These are phyloP conservation scores for Machaerirhynchus nigripectus DNA, from an alignment of 2,113 vertebrate species.

Conservation along the genomic window DNA sequence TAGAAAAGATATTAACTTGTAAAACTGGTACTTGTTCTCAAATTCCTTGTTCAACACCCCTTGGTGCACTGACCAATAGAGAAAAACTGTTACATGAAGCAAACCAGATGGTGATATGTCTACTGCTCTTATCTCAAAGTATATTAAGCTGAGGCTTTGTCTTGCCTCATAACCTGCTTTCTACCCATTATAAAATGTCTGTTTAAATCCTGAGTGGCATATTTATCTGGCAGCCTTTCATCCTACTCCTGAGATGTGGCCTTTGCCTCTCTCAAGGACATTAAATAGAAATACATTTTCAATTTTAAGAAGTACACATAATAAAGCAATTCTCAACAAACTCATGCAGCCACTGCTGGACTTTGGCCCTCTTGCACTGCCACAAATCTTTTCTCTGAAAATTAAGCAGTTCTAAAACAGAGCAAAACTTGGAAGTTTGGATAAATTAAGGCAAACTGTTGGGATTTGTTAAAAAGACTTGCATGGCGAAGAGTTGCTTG, in stretches of 20 bases:
- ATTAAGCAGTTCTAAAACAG: background rate
- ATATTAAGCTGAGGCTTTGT: constrained; percentile 3
- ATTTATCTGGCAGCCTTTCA: background rate
- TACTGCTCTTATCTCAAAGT: background rate
- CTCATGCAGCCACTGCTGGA: fast-evolving
- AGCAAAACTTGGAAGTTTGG: background rate
- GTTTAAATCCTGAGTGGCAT: constrained; percentile 1
- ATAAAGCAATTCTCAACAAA: background rate
- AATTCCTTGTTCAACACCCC: background rate
- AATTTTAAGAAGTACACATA: background rate
- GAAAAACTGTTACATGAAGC: background rate
- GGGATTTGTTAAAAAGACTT: background rate
- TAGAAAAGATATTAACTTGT: background rate
- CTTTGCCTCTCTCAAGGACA: background rate
- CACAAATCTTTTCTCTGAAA: background rate
- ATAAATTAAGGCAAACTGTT: background rate
- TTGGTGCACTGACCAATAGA: background rate
- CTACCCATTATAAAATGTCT: background rate
- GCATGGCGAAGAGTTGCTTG: background rate
- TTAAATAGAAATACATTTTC: background rate
- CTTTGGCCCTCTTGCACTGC: background rate
- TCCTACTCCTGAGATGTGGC: background rate
- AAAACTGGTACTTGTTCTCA: background rate
- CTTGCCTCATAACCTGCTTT: constrained; percentile 19
- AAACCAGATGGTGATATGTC: background rate